phyloP scores from a whole-genome alignment of 2,888 invertebrate species.

The Melieria crassipennis region DNA sequence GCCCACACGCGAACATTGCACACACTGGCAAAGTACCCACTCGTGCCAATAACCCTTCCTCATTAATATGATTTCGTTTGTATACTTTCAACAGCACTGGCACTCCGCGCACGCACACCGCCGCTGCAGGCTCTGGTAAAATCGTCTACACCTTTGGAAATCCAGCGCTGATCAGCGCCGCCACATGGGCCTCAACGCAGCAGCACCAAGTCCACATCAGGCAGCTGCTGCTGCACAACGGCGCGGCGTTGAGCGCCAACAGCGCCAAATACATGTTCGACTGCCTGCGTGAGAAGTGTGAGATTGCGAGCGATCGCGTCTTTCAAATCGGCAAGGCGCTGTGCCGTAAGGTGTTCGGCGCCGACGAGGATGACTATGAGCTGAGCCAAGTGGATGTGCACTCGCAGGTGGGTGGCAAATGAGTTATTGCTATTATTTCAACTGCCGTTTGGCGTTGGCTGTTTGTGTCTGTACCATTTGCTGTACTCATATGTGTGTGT shows the following conservation, averaged over 20 bases:
- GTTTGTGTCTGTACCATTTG: slow-evolving; percentile 1
- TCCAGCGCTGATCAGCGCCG: slow-evolving; percentile 66
- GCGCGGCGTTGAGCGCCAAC: slow-evolving; percentile 58
- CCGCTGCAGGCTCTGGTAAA: slow-evolving; percentile 68
- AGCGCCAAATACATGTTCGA: slow-evolving; percentile 67
- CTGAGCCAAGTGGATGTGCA: slow-evolving; percentile 59
- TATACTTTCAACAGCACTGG: slow-evolving; percentile 42
- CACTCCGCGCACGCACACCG: slow-evolving; percentile 51
- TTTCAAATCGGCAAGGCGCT: slow-evolving; percentile 58
- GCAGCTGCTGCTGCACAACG: slow-evolving; percentile 68
- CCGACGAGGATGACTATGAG: slow-evolving; percentile 54
- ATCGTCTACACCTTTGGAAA: slow-evolving; percentile 72
- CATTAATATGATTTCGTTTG: neutral
- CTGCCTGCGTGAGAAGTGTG: slow-evolving; percentile 56
- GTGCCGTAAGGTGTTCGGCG: slow-evolving; percentile 58
- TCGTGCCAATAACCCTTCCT: neutral
- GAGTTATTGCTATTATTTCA: neutral
- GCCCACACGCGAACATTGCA: slow-evolving; percentile 22
- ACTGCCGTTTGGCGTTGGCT: neutral
- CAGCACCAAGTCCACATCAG: slow-evolving; percentile 61
- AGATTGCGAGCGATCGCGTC: slow-evolving; percentile 59
- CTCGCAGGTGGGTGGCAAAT: slow-evolving; percentile 49
- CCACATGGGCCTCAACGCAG: slow-evolving; percentile 55
- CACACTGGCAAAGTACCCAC: slow-evolving; percentile 8
- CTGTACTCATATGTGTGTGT: neutral